A percentile compares a stretch with the other conserved stretches of the same genome.
phyloP scores from a whole-genome alignment of 2,888 invertebrate species.

The Ophraella communa region DNA sequence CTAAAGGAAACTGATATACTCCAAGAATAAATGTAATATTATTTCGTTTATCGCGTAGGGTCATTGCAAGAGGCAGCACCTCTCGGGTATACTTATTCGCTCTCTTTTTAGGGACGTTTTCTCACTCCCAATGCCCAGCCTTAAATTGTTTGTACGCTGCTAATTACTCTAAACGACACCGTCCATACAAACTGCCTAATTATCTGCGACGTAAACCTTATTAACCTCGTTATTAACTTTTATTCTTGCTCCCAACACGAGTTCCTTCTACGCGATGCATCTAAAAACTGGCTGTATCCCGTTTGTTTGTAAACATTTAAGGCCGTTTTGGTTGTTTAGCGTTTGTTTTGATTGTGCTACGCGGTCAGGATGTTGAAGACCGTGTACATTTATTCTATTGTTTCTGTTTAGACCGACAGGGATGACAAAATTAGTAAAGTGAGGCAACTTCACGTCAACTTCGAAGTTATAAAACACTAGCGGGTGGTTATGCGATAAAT shows the following conservation, averaged over 20 bases:
- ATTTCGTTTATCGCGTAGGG: too few species aligned
- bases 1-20: too few species aligned
- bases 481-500: constrained; percentile 8
- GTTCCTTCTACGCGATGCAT: constrained; percentile 1
- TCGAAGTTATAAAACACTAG: not conserved
- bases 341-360: constrained; percentile 27
- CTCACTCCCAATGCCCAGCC: too few species aligned
- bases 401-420: constrained; percentile 16
- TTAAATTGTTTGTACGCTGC: too few species aligned
- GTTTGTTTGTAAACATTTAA: constrained; percentile 24
- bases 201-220: constrained; percentile 15
- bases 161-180: not conserved
- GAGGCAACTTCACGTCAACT: constrained; percentile 11
- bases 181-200: constrained; percentile 12
- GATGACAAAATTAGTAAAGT: constrained; percentile 14
- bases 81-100: too few species aligned
- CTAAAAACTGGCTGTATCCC: constrained; percentile 13
- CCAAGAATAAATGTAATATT: too few species aligned
- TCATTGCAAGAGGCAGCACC: too few species aligned
- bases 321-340: constrained; percentile 17
- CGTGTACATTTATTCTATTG: constrained; percentile 23
- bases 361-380: constrained; percentile 16
- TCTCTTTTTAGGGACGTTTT: too few species aligned
- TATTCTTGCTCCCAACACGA: constrained; percentile 11
- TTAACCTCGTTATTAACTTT: too few species aligned